These are phyloP conservation scores for Lepeophtheirus salmonis DNA, from an alignment of 1,140 invertebrate genomes.

Conservation along the genomic window DNA sequence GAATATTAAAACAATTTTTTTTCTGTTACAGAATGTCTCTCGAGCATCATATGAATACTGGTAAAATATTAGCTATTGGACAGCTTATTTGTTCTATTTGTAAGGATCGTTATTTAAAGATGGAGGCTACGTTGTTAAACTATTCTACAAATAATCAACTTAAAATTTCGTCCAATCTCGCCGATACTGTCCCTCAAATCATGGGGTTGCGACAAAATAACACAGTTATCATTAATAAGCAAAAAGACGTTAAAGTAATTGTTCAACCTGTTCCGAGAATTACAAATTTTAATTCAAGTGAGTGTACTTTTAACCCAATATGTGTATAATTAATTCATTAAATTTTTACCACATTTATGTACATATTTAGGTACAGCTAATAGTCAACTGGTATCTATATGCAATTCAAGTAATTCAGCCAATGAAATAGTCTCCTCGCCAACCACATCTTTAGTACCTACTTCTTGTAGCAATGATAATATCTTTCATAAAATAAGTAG, in stretches of 20 bases:
- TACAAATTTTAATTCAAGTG: neutral
- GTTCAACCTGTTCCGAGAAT: neutral
- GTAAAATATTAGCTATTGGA: slow-evolving; percentile 1
- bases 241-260: neutral
- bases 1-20: neutral
- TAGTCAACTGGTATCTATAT: neutral
- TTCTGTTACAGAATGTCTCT: slow-evolving; percentile 7
- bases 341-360: too few species aligned
- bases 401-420: neutral
- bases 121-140: neutral
- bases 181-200: neutral
- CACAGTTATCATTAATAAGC: neutral
- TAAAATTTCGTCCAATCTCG: too few species aligned
- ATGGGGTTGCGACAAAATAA: neutral
- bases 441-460: neutral
- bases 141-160: too few species aligned
- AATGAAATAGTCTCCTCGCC: neutral
- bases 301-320: neutral
- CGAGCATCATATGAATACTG: neutral
- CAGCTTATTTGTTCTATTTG: neutral
- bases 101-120: slow-evolving; percentile 2
- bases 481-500: slow-evolving; percentile 9
- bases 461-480: neutral
- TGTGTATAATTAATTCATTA: too few species aligned
- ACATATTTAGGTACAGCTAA: too few species aligned